phyloP scores from a whole-genome alignment of 2,888 invertebrate species.

The Deilephila porcellus region DNA sequence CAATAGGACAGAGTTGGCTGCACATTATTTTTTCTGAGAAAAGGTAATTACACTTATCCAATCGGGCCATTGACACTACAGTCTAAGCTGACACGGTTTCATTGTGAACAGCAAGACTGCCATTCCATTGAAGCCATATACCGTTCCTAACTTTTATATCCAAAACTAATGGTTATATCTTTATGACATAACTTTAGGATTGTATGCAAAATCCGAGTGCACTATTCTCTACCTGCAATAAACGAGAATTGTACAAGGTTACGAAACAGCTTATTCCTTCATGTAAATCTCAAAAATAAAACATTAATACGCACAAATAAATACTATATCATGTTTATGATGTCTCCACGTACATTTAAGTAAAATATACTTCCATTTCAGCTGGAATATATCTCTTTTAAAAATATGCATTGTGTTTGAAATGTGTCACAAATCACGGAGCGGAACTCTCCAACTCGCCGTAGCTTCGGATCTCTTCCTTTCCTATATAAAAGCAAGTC shows the following conservation, averaged over 20 bases:
- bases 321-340: not conserved
- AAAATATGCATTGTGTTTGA: conserved; percentile 39
- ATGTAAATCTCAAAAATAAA: not conserved
- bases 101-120: no score
- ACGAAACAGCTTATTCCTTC: not conserved
- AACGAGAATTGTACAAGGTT: not conserved
- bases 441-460: conserved; percentile 79
- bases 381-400: conserved; percentile 22
- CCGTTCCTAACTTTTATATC: no score
- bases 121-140: no score
- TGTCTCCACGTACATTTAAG: conserved; percentile 23
- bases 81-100: no score
- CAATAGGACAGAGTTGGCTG: no score
- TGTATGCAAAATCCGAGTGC: no score
- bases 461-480: not conserved
- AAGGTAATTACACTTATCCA: no score
- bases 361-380: conserved; percentile 21
- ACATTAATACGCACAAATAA: conserved; percentile 17
- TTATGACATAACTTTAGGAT: not conserved
- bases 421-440: conserved; percentile 83
- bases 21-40: no score
- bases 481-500: not conserved
- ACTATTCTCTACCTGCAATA: no score
- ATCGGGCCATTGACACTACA: no score
- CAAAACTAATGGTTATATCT: not conserved